These are phyloP conservation scores for Cynopterus sphinx DNA, from an alignment of 2,797 vertebrate species.

Conservation along the genomic window DNA sequence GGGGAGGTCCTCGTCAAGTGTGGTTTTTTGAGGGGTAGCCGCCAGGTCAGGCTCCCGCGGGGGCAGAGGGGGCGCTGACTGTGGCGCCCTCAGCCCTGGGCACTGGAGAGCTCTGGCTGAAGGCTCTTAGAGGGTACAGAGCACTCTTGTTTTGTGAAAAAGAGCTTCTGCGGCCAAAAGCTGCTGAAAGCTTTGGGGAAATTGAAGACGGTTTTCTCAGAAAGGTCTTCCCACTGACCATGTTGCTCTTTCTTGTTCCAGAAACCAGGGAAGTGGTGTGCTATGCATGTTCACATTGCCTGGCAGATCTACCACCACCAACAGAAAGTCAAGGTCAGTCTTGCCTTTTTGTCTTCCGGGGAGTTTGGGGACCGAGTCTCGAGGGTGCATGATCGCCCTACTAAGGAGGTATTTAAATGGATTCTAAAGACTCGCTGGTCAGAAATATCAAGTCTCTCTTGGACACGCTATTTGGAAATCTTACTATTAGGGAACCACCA, in stretches of 20 bases:
- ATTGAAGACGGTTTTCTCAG: not conserved
- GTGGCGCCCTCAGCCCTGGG: not conserved
- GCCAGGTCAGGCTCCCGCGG: not conserved
- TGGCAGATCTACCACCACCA: slow-evolving; percentile 99
- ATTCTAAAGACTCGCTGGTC: not conserved
- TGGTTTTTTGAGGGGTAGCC: not conserved
- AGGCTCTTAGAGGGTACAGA: not conserved
- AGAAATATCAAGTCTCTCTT: not conserved
- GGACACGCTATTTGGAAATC: not conserved
- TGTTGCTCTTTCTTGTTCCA: slow-evolving; percentile 78
- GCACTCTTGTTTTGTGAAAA: not conserved
- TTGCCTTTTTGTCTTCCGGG: not conserved
- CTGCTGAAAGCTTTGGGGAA: not conserved
- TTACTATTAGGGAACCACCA: not conserved
- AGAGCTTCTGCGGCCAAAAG: not conserved
- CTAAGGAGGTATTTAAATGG: rapidly evolving
- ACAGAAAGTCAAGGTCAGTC: slow-evolving; percentile 98
- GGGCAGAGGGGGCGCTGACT: not conserved
- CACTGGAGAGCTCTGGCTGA: not conserved
- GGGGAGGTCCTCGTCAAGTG: not conserved
- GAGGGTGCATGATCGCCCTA: rapidly evolving
- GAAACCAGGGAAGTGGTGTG: slow-evolving; percentile 99
- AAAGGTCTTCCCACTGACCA: not conserved
- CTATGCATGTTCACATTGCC: slow-evolving; percentile 98
- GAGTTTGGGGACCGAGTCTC: rapidly evolving